Base-by-base conservation (phyloP, 2,113 vertebrate genomes). In the Columba janthina region DNA sequence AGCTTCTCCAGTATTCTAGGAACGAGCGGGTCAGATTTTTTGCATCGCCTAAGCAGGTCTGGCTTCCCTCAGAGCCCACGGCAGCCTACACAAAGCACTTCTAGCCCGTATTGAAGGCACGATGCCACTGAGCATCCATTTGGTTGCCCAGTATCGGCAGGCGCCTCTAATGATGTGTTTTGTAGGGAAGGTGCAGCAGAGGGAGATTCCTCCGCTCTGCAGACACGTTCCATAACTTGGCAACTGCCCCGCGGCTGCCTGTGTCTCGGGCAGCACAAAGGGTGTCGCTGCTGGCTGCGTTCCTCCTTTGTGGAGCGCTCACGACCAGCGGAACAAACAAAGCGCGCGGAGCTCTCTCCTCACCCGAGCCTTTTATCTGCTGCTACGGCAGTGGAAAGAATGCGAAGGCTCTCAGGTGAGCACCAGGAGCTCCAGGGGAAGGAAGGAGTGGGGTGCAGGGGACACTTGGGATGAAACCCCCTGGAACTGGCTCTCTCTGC, bases 161-260 rank as follows among this genome's bases (percentile, higher is more conserved):
- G 96, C 73, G 38, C 78, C 87, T 94, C 90, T 98, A 98, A 98
- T 97, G 87, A 97, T 97, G 89, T 71, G 16, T 56, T 97, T 96
- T 77, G 88, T 79, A 92, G 78, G 96, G 40, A 36, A 94, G 94
- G 97, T 93, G 89, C 91, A 93, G 83, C 84, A 40, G 60, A 96
- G 71, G 84, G 90, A 97, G 93, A 98, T 97, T 95, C 95, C 97
- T 84, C 38, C 0, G 46, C 83, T 97, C 94, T 31, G 20, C 36
- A 79, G 87, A 81, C 64, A 61, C 25, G 29, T 97, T 88, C 85
- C 66, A 96, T 94, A 96, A 97, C 96, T 97, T 90, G 94, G 96
- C 92, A 96, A 97, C 89, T 92, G 77, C 79, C 56, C 64, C 61
- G 48, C 53, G 38, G 81, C 75, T 74, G 50, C 62, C 85, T 81